Percentiles rank a stretch among this genome's conserved stretches.
phyloP scores from a whole-genome alignment of 2,888 invertebrate genomes.

The Microchrysa polita region DNA sequence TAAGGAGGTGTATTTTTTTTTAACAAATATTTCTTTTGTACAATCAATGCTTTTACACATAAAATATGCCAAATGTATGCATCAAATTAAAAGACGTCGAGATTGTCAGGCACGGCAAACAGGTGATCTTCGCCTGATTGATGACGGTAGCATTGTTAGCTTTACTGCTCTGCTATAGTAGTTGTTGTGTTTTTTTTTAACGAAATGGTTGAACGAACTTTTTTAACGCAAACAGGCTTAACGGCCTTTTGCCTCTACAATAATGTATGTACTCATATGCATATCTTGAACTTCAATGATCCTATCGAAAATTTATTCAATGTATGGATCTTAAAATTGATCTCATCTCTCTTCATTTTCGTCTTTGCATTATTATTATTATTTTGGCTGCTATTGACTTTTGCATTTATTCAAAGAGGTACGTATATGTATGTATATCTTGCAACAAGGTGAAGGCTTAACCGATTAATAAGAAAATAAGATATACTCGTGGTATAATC shows the following conservation, averaged over 20 bases:
- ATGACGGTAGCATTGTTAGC: slow-evolving; percentile 23
- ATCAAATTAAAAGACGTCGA: too few species aligned
- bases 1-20: too few species aligned
- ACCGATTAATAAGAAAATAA: slow-evolving; percentile 13
- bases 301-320: slow-evolving; percentile 25
- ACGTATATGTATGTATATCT: too few species aligned
- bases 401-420: slow-evolving; percentile 4
- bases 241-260: slow-evolving; percentile 1
- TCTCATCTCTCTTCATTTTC: not conserved
- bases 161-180: too few species aligned
- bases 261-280: too few species aligned
- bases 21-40: too few species aligned
- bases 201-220: slow-evolving; percentile 37
- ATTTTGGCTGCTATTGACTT: not conserved
- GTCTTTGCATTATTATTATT: slow-evolving; percentile 15
- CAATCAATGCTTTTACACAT: too few species aligned
- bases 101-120: slow-evolving; percentile 10
- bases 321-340: slow-evolving; percentile 6
- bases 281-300: slow-evolving; percentile 21
- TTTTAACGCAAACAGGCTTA: not conserved
- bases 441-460: slow-evolving; percentile 17
- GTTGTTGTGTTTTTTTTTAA: slow-evolving; percentile 14
- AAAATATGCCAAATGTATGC: too few species aligned
- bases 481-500: not conserved
- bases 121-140: slow-evolving; percentile 39